Evolutionary conservation across 1,140 invertebrate genomes (phyloP).

Genomic region (Delia radicum): DNA sequence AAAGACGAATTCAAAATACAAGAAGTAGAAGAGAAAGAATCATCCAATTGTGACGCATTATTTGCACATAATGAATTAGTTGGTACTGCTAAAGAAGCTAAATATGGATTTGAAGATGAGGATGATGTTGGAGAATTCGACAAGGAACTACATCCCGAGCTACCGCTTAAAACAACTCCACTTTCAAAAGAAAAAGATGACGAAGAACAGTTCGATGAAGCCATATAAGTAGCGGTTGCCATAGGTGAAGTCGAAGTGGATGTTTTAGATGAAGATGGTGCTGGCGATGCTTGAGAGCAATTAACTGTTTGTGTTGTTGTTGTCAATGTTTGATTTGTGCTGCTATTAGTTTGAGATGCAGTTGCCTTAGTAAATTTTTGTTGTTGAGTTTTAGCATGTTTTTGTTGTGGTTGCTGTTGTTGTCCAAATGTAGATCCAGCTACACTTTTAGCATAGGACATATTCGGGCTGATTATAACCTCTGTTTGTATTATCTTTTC

Average conservation of each 20-base stretch:
- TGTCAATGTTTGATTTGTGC: neutral
- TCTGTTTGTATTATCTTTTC: too few species aligned
- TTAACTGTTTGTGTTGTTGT: neutral
- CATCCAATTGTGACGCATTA: neutral
- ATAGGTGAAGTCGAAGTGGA: neutral
- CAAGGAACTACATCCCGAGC: neutral
- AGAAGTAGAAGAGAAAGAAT: neutral
- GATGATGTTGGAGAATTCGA: slow-evolving; percentile 13
- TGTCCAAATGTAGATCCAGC: neutral
- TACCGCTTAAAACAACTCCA: slow-evolving; percentile 7
- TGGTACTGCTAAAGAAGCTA: neutral
- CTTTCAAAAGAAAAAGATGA: neutral
- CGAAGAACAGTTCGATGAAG: neutral
- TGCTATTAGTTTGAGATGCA: neutral
- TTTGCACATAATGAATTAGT: neutral
- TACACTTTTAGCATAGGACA: neutral
- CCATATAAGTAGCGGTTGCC: neutral
- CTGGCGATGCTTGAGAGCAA: neutral
- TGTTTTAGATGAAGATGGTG: neutral
- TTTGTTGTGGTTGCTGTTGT: neutral
- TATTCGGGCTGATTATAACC: too few species aligned
- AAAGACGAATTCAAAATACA: neutral
- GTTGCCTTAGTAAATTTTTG: neutral
- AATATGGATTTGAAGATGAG: slow-evolving; percentile 4
- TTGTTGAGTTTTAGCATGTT: neutral